These are phyloP conservation scores for Nematostella vectensis DNA, from an alignment of 92 coral and sea anemone genomes.

Conservation along the genomic window DNA sequence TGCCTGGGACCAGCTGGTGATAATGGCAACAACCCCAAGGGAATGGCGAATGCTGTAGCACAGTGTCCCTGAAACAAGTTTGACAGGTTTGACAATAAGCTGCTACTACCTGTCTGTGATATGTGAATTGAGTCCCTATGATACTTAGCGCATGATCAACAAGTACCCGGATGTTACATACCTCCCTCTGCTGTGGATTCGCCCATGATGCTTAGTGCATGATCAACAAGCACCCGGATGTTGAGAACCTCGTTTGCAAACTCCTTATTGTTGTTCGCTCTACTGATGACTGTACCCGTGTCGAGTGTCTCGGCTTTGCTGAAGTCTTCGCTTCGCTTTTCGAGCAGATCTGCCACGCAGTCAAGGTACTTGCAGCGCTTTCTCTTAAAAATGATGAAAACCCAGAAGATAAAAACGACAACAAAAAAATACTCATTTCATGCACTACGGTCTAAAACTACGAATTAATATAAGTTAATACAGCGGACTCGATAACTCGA, in stretches of 20 bases:
- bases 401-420: no score
- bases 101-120: background rate
- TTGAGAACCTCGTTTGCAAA: slow-evolving; percentile 17
- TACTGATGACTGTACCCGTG: slow-evolving; percentile 32
- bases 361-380: slow-evolving; percentile 23
- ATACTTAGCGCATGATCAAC: no score
- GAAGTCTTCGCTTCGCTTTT: slow-evolving; percentile 42
- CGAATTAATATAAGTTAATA: no score
- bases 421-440: no score
- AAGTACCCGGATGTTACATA: no score
- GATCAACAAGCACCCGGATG: slow-evolving; percentile 25
- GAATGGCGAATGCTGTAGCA: slow-evolving; percentile 40
- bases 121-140: no score
- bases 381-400: slow-evolving; percentile 6
- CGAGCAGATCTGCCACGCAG: slow-evolving; percentile 43
- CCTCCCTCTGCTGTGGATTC: slow-evolving; percentile 32
- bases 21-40: slow-evolving; percentile 43
- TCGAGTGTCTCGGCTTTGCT: slow-evolving; percentile 45
- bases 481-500: no score
- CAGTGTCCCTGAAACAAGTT: slow-evolving; percentile 16
- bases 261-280: slow-evolving; percentile 28
- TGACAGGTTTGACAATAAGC: background rate
- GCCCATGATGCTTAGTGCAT: slow-evolving; percentile 27
- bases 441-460: no score
- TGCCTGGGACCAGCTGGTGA: slow-evolving; percentile 49